These are phyloP conservation scores for Pycnomerus fuliginosus DNA, from an alignment of 2,888 invertebrate species.

Conservation along the genomic window DNA sequence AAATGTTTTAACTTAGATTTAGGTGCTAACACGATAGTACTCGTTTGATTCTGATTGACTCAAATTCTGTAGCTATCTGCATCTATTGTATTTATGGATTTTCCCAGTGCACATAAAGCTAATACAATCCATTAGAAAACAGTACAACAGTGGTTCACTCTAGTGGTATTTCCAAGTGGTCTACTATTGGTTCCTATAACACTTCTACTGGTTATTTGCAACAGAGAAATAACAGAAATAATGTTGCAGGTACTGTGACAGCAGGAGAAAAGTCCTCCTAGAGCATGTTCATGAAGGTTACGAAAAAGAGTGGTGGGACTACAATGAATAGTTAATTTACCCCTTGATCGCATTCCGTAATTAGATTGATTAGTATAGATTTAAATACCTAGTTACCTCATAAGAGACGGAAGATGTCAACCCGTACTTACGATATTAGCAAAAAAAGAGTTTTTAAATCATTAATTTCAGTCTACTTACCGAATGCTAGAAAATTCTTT, in stretches of 20 bases:
- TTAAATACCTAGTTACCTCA: conserved; percentile 39
- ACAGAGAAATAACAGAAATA: too few species aligned
- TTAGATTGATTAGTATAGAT: conserved; percentile 34
- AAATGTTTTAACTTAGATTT: too few species aligned
- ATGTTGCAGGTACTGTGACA: conserved; percentile 98
- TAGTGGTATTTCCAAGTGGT: too few species aligned
- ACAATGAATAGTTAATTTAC: conserved; percentile 69
- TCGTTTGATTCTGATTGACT: too few species aligned
- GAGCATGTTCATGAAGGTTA: conserved; percentile 99
- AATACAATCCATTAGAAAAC: too few species aligned
- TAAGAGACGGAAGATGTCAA: conserved; percentile 25
- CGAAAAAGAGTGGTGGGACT: conserved; percentile 98
- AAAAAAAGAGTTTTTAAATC: conserved; percentile 7
- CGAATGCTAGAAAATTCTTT: conserved; percentile 9
- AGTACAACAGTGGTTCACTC: too few species aligned
- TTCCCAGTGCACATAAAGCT: too few species aligned
- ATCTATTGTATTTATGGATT: too few species aligned
- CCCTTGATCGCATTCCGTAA: conserved; percentile 32
- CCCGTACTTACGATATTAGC: conserved; percentile 28
- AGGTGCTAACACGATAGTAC: too few species aligned
- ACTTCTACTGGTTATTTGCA: too few species aligned
- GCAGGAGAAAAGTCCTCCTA: conserved; percentile 89
- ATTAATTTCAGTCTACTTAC: conserved; percentile 15
- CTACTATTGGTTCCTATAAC: too few species aligned
- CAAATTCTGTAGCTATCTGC: too few species aligned